Base-by-base conservation (phyloP, 2,888 invertebrate species). In the Pinctada fucata region DNA sequence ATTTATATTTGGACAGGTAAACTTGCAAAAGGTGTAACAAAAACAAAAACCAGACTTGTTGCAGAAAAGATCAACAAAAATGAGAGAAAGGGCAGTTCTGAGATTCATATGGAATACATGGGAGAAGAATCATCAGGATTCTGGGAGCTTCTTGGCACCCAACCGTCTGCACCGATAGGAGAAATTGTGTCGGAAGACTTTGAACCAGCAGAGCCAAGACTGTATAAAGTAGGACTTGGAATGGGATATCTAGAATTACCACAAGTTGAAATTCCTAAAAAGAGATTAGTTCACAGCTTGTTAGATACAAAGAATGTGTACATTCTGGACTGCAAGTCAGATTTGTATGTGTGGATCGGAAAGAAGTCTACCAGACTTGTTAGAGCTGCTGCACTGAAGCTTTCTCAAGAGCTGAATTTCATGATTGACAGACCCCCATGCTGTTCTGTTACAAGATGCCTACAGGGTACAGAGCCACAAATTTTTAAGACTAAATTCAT, bases 31-130 rank as follows among this genome's bases (percentile, higher is more conserved):
- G 89, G 91, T 49, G 92, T 93, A 78, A 90, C 93, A 2, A 89
- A 90, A 72, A 93, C 93, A 0, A 93, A 93, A 82, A 84, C 88
- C 49, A 88, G 89, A 89, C 93, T 99, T 13, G 95, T 99, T 94
- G 97, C 99, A 2, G 99, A 99, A 92, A 99, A 99, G 93, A 97
- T 99, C 79, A 99, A 99, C 93, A 99, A 99, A 93, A 97, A 98
- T 90, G 99, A 99, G 93, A 94, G 99, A 45, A 99, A 99, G 92
- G 97, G 97, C 91, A 96, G 96, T 91, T 96, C 98, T 0, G 98
- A 98, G 90, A 95, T 99, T 77, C 93, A 96, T 66, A 95, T 96
- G 0, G 96, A 97, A 91, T 94, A 94, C 63, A 96, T 97, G 92
- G 96, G 96, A 0, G 95, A 95, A 78, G 99, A 99, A 90, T 95